phyloP scores from a whole-genome alignment of 2,888 invertebrate species.

The Sminthurinus aureus region DNA sequence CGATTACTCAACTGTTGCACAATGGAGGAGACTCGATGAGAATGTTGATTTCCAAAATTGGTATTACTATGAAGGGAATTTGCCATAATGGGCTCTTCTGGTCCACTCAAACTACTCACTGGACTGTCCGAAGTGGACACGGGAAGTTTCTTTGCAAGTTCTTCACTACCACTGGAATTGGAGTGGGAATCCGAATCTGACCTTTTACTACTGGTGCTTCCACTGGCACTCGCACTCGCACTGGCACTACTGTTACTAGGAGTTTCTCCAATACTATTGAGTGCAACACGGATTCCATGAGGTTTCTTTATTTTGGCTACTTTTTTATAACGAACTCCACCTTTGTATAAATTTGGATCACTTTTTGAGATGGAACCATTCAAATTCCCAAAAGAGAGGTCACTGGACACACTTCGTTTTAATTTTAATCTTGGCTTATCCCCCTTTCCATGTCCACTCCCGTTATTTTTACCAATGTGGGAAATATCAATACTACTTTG shows the following conservation, averaged over 20 bases:
- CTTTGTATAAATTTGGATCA: constrained; percentile 39
- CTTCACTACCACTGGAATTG: constrained; percentile 14
- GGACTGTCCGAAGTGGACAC: constrained; percentile 42
- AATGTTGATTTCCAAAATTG: constrained; percentile 9
- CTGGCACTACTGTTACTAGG: constrained; percentile 34
- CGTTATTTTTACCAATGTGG: no score
- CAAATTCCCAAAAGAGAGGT: constrained; percentile 22
- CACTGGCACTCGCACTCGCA: constrained; percentile 33
- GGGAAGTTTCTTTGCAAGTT: constrained; percentile 26
- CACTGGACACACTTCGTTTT: constrained; percentile 31
- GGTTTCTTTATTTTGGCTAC: constrained; percentile 41
- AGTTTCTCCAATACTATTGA: constrained; percentile 45
- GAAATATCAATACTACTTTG: not conserved
- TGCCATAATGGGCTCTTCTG: constrained; percentile 37
- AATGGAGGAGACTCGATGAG: constrained; percentile 64
- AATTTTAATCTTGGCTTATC: not conserved
- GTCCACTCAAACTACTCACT: constrained; percentile 45
- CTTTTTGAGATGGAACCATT: constrained; percentile 25
- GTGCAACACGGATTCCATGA: constrained; percentile 29
- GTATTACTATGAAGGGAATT: constrained; percentile 24
- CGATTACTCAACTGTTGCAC: constrained; percentile 72
- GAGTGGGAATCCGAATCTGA: no score
- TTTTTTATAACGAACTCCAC: constrained; percentile 30
- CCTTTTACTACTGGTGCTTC: constrained; percentile 26
- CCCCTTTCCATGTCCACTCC: not conserved